phyloP scores from a whole-genome alignment of 2,888 invertebrate species.

The Dorcus parallelipipedus region DNA sequence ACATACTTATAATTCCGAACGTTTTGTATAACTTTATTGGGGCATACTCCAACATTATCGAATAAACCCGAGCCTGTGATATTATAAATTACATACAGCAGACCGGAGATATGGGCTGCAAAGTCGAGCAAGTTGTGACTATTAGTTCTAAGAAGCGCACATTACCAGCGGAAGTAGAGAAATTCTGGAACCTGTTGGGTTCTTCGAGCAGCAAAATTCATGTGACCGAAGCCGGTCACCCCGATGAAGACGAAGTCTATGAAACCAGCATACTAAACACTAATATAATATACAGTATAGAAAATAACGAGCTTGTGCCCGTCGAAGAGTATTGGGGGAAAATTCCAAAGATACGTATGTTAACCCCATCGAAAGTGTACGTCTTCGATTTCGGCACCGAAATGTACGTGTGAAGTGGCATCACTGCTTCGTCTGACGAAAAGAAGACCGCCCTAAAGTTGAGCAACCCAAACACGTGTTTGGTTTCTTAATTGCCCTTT shows the following conservation, averaged over 20 bases:
- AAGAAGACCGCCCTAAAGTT: constrained; percentile 72
- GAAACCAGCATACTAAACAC: constrained; percentile 82
- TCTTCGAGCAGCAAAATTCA: constrained; percentile 56
- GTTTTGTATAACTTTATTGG: constrained; percentile 80
- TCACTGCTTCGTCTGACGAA: constrained; percentile 70
- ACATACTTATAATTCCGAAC: constrained; percentile 73
- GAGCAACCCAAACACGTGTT: too few relatives aligned
- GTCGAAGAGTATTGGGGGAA: constrained; percentile 82
- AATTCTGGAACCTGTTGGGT: constrained; percentile 77
- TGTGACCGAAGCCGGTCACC: constrained; percentile 61
- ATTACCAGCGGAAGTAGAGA: constrained; percentile 54
- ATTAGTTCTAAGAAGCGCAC: constrained; percentile 64
- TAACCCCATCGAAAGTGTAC: constrained; percentile 75
- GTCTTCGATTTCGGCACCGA: constrained; percentile 94
- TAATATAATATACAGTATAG: constrained; percentile 83
- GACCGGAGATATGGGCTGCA: constrained; percentile 85
- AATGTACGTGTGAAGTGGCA: constrained; percentile 94
- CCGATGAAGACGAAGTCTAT: constrained; percentile 87
- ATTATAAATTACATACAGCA: constrained; percentile 78
- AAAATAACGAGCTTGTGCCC: constrained; percentile 70
- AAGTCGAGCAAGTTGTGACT: constrained; percentile 54
- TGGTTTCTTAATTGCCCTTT: too few relatives aligned
- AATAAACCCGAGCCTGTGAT: constrained; percentile 78
- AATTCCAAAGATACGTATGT: constrained; percentile 81
- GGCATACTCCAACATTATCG: constrained; percentile 85